Conservation (phyloP, 2,113 vertebrate species). For the Chascanopsetta lugubris region DNA sequence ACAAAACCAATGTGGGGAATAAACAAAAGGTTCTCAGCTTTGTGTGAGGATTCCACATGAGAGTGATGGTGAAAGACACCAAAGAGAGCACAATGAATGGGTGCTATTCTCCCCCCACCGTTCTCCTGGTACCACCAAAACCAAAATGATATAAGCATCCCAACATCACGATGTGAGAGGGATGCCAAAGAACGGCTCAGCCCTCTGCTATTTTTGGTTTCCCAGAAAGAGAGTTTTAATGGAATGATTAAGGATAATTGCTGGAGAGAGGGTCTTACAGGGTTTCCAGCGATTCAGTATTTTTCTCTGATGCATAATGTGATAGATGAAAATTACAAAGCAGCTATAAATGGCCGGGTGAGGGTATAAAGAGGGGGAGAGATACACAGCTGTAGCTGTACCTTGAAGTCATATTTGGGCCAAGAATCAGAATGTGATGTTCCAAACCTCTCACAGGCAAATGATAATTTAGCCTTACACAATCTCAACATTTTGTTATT, state of each 20-base stretch:
- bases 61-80: slow-evolving; percentile 15
- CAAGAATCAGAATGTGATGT: not conserved
- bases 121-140: slow-evolving; percentile 30
- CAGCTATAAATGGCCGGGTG: slow-evolving; percentile 24
- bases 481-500: not conserved
- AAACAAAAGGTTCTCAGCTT: not conserved
- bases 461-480: not conserved
- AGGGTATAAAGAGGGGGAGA: slow-evolving; percentile 24
- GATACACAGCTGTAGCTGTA: slow-evolving; percentile 13
- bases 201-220: slow-evolving; percentile 63
- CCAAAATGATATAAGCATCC: slow-evolving; percentile 54
- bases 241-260: slow-evolving; percentile 66
- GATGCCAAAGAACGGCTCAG: slow-evolving; percentile 57
- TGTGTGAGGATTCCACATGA: slow-evolving; percentile 35
- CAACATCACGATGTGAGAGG: slow-evolving; percentile 33
- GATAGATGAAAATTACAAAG: slow-evolving; percentile 50
- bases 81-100: slow-evolving; percentile 37
- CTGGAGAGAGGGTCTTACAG: slow-evolving; percentile 31
- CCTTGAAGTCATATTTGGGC: not conserved
- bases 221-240: slow-evolving; percentile 54
- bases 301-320: slow-evolving; percentile 34
- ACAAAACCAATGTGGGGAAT: not conserved
- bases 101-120: not conserved
- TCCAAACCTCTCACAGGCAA: not conserved
- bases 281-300: slow-evolving; percentile 61